These are phyloP conservation scores for Alcis repandata DNA, from an alignment of 2,888 invertebrate genomes.

Conservation along the genomic window DNA sequence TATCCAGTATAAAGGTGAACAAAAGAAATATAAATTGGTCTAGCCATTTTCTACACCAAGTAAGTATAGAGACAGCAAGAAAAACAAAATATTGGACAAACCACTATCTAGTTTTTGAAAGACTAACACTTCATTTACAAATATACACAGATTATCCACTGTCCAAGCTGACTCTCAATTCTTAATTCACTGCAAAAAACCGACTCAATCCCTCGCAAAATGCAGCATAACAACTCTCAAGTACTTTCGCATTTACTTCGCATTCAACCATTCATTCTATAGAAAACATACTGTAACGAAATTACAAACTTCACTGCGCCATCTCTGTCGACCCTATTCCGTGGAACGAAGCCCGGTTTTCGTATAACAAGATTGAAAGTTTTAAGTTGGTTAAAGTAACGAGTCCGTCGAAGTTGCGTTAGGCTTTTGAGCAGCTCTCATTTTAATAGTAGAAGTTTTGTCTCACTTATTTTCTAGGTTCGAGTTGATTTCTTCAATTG, in stretches of 20 bases:
- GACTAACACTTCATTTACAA: no score
- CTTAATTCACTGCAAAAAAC: slow-evolving; percentile 12
- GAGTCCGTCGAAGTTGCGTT: slow-evolving; percentile 36
- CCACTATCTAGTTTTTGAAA: no score
- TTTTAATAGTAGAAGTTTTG: slow-evolving; percentile 36
- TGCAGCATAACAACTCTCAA: slow-evolving; percentile 35
- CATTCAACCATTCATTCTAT: slow-evolving; percentile 38
- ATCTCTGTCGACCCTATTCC: slow-evolving; percentile 22
- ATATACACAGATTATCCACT: no score
- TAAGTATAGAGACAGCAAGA: no score
- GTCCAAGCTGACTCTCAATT: neutral
- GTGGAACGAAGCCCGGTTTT: slow-evolving; percentile 20
- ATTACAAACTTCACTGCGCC: slow-evolving; percentile 31
- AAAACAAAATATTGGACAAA: no score
- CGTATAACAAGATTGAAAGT: slow-evolving; percentile 23
- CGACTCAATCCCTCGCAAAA: slow-evolving; percentile 20
- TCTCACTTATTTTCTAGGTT: slow-evolving; percentile 28
- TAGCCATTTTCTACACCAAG: no score
- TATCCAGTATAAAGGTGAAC: no score
- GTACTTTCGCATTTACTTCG: slow-evolving; percentile 35
- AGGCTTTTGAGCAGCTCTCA: slow-evolving; percentile 35
- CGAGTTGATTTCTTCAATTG: slow-evolving; percentile 26
- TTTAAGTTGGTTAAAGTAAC: slow-evolving; percentile 37
- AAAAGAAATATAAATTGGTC: no score
- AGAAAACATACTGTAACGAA: slow-evolving; percentile 40